phyloP scores from a whole-genome alignment of 2,888 invertebrate genomes.

The Lepeophtheirus nordmannii region DNA sequence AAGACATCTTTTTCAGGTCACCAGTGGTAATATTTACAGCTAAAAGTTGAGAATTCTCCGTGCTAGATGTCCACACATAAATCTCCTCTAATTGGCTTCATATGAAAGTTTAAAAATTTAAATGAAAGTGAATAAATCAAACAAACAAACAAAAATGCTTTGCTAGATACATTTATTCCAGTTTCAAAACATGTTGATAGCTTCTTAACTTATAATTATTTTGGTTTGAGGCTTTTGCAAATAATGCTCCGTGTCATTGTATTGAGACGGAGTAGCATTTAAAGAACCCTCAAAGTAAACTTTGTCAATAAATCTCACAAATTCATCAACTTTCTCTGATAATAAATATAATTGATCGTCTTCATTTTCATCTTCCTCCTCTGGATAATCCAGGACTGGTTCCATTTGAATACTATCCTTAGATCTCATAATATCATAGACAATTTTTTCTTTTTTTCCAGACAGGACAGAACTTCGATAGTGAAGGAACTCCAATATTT shows the following conservation, averaged over 20 bases:
- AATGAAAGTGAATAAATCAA: too few species aligned
- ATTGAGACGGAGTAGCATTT: constrained; percentile 7
- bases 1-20: too few species aligned
- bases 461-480: constrained; percentile 28
- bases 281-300: constrained; percentile 24
- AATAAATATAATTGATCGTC: constrained; percentile 3
- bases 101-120: too few species aligned
- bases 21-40: too few species aligned
- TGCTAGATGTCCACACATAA: too few species aligned
- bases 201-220: too few species aligned
- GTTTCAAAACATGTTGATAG: not conserved
- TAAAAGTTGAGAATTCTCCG: too few species aligned
- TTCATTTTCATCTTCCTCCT: constrained; percentile 1
- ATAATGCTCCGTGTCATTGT: too few species aligned
- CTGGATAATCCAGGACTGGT: not conserved
- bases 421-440: constrained; percentile 15
- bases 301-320: constrained; percentile 26
- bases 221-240: too few species aligned
- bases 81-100: too few species aligned
- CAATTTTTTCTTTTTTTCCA: constrained; percentile 26
- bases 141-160: not conserved
- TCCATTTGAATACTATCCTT: not conserved
- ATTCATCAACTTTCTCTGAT: constrained; percentile 26
- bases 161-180: not conserved
- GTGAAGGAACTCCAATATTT: constrained; percentile 36